Evolutionary conservation across 2,888 invertebrate genomes (phyloP), one percentile per base, ranked within the genome.

Genomic region (Noctua janthe): DNA sequence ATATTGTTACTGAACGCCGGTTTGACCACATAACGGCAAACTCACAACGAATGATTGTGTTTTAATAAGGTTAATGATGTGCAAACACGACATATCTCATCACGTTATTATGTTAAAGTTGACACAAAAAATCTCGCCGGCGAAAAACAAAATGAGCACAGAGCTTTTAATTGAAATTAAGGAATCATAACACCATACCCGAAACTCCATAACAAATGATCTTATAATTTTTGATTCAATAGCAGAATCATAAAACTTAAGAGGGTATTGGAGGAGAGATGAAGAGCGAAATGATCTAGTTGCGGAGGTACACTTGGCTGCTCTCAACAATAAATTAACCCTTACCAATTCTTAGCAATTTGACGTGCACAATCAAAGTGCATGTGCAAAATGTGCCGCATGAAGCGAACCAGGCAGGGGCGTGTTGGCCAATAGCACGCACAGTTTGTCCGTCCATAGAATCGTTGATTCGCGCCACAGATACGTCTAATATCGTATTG

Each of bases 401-500:
- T 88, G 86, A 84, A 87, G 81, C 74, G 73, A 73, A 72, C 78
- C 82, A 84, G 59, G 81, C 81, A 90, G 88, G 88, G 86, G 89
- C 86, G 78, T 85, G 91, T 89, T 89, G 90, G 76, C 90, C 90
- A 90, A 91, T 91, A 92, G 89, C 88, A 93, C 92, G 92, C 93
- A 94, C 87, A 93, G 87, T 86, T 81, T 64, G 94, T 93, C 91
- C 92, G 92, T 92, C 94, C 94, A 92, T 94, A 94, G 94, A 94
- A 93, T 92, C 94, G 95, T 95, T 95, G 96, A 96, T 96, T 96
- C 96, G 95, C 96, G 97, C 96, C 96, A 96, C 96, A 96, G 97
- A 97, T 97, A 96, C 96, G 95, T 97, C 96, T 97, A 97, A 97
- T 97, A 96, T 97, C 97, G 97, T 97, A 97, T 97, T 97, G 97